Evolutionary conservation across 2,113 vertebrate species (phyloP).

Genomic region (Chloropsis hardwickii): DNA sequence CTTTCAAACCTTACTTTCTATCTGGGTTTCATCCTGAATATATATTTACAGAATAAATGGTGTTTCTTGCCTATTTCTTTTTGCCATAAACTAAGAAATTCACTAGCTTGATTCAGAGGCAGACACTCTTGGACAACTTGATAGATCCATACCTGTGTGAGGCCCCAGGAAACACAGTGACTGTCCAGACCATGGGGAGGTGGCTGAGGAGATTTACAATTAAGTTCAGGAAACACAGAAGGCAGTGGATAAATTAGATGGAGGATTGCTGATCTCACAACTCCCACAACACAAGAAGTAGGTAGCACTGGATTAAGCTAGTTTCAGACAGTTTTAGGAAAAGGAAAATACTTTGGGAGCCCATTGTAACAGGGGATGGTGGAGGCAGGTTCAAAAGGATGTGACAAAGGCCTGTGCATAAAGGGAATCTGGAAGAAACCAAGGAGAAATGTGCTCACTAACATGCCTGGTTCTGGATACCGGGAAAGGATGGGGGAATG

Average conservation of each 20-base stretch:
- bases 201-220: neutral
- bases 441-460: neutral
- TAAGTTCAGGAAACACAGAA: neutral
- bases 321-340: neutral
- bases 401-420: neutral
- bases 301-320: neutral
- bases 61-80: neutral
- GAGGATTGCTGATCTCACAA: neutral
- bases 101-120: neutral
- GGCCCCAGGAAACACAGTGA: neutral
- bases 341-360: neutral
- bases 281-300: neutral
- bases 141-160: neutral
- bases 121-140: neutral
- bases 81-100: neutral
- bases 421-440: neutral
- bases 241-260: neutral
- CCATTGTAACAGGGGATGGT: accelerated
- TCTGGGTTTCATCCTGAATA: neutral
- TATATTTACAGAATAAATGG: neutral
- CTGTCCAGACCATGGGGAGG: neutral
- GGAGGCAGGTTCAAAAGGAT: neutral
- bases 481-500: neutral
- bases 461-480: neutral
- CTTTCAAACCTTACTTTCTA: neutral